A percentile compares a stretch with the other conserved stretches of the same genome.
These are phyloP conservation scores for Exephanes ischioxanthus DNA, from an alignment of 2,888 invertebrate genomes.

Conservation along the genomic window DNA sequence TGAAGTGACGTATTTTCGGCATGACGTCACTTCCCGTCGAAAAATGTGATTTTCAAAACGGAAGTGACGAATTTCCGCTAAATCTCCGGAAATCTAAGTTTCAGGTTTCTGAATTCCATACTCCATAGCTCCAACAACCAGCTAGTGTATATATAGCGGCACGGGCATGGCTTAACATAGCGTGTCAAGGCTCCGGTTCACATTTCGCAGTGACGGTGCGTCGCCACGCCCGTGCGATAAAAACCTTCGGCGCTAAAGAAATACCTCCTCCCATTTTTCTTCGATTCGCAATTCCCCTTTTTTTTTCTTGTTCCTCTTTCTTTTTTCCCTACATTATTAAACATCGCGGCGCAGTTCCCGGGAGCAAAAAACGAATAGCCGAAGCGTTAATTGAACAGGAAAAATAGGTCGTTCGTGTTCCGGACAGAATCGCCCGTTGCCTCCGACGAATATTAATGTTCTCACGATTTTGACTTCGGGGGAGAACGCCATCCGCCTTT, in stretches of 20 bases:
- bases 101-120: too few species aligned
- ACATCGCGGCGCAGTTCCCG: constrained; percentile 37
- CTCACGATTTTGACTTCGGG: constrained; percentile 44
- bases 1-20: too few species aligned
- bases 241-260: background rate
- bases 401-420: constrained; percentile 68
- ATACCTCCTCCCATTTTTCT: background rate
- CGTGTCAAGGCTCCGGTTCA: too few species aligned
- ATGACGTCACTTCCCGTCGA: too few species aligned
- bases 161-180: too few species aligned
- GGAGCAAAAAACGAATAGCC: constrained; percentile 46
- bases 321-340: constrained; percentile 48
- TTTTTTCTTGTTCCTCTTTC: background rate
- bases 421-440: constrained; percentile 63
- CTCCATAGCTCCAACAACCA: too few species aligned
- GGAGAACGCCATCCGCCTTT: constrained; percentile 37
- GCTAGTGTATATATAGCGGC: too few species aligned
- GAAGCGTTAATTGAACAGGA: constrained; percentile 67
- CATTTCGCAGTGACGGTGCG: background rate
- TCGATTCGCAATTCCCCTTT: background rate
- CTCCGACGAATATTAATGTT: constrained; percentile 69
- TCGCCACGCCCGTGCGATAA: background rate
- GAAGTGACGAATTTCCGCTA: too few species aligned
- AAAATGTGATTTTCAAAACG: too few species aligned
- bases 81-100: too few species aligned